Evolutionary conservation across 2,113 vertebrate species (phyloP).

Genomic region (Arenaria interpres): DNA sequence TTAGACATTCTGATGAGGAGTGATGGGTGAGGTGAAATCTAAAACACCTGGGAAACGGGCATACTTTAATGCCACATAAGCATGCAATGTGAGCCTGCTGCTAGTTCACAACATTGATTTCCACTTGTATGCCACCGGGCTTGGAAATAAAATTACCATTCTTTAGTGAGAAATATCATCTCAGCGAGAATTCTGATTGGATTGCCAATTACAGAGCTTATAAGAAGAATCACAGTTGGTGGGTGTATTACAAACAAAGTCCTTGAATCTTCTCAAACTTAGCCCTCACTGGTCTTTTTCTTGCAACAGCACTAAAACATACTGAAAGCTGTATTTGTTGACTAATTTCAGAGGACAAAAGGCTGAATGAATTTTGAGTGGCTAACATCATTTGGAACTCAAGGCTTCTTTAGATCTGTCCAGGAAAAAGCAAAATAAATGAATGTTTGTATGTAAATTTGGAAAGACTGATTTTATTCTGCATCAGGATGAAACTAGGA

Average conservation of each 20-base stretch:
- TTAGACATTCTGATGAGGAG: not conserved
- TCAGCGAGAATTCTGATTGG: not conserved
- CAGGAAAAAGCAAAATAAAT: not conserved
- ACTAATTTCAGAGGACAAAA: not conserved
- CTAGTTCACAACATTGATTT: not conserved
- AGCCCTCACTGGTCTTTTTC: not conserved
- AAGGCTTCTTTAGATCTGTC: not conserved
- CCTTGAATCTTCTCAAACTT: not conserved
- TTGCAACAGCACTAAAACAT: not conserved
- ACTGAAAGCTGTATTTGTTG: not conserved
- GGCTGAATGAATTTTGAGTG: not conserved
- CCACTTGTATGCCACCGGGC: not conserved
- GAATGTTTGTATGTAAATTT: not conserved
- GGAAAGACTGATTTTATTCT: not conserved
- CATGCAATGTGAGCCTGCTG: not conserved
- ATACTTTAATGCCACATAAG: not conserved
- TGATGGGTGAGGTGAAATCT: not conserved
- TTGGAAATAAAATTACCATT: not conserved
- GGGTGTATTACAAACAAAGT: not conserved
- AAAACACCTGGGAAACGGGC: not conserved
- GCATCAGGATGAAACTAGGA: not conserved
- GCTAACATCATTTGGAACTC: not conserved
- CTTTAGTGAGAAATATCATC: not conserved
- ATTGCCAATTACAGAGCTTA: not conserved
- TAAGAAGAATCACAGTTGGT: not conserved